Percentiles rank a stretch among this genome's conserved stretches.
Conservation (phyloP, 1,140 invertebrate genomes). For the Mya arenaria region DNA sequence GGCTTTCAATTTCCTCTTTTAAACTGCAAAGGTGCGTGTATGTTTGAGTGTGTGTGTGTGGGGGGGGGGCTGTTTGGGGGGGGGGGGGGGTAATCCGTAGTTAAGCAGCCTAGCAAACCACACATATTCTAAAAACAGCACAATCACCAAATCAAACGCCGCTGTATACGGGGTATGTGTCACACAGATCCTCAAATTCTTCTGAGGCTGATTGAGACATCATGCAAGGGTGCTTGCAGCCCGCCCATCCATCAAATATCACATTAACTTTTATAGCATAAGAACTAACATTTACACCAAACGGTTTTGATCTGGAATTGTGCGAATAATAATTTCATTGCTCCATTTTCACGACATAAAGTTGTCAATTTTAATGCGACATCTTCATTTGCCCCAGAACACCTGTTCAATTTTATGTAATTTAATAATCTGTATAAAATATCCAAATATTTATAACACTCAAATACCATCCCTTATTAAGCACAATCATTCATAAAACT, state of each 20-base stretch:
- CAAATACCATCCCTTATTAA: constrained; percentile 34
- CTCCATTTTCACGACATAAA: constrained; percentile 27
- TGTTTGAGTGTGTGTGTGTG: no score
- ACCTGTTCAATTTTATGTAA: constrained; percentile 40
- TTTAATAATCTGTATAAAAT: constrained; percentile 36
- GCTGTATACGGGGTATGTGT: background rate
- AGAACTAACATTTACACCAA: background rate
- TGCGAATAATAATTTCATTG: constrained; percentile 25
- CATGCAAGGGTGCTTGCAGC: background rate
- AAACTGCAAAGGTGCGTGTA: no score
- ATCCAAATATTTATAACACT: constrained; percentile 23
- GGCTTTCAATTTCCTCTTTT: no score
- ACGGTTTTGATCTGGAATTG: background rate
- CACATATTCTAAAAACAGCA: no score
- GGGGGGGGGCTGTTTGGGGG: no score
- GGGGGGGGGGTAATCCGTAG: no score
- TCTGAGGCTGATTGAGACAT: background rate
- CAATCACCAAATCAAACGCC: background rate
- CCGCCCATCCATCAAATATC: background rate
- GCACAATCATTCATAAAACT: constrained; percentile 18
- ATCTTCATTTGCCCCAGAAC: constrained; percentile 5
- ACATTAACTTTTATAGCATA: constrained; percentile 7
- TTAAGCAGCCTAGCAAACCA: no score
- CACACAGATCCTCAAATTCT: background rate
- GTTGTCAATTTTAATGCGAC: background rate